Base-by-base conservation (phyloP, 2,888 invertebrate genomes). In the Mellilla xanthometata region DNA sequence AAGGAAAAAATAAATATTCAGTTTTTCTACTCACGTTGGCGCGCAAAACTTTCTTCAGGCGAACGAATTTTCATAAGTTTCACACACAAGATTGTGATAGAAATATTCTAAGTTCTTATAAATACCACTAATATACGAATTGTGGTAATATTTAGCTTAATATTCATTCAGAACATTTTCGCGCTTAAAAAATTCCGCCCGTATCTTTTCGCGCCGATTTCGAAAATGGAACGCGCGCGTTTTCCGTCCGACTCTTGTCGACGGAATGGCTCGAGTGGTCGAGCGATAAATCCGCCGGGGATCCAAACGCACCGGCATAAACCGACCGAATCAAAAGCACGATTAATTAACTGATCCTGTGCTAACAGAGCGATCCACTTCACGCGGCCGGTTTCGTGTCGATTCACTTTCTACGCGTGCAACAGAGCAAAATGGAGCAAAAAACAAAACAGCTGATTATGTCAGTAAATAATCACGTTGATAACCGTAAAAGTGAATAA, bases 261-360 rank as follows among this genome's bases (percentile, higher is more conserved):
- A 67, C 72, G 64, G 65, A 86, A 84, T 84, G 81, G 71, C 74
- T 58, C 15, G 57, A 38, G 27, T 41, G 39, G 27, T 12, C 35
- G 15, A 15, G 22, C 60, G 64, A 68, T 73, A 76, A 24, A 67
- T 69, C 58, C 57, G 67, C 62, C 67, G 72, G 68, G 71, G 75
- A 76, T 76, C 68, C 76, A 71, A 78, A 75, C 75, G 77, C 72
- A 78, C 84, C 74, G 76, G 81, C 72, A 72, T 79, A 72, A 83
- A 64, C 84, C 85, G 72, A 78, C 84, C 69, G 57, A 81, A 74
- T 81, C 70, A 55, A 63, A 79, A 66, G 69, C 69, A 66, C 64
- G 60, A 68, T 65, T 68, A 73, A 68, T 68, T 62, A 33, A 68
- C 56, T 49, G 45, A 68, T 56, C 59, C 49, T 52, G 49, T 56